These are phyloP conservation scores for Antheraea yamamai DNA, from an alignment of 2,888 invertebrate species.

Conservation along the genomic window DNA sequence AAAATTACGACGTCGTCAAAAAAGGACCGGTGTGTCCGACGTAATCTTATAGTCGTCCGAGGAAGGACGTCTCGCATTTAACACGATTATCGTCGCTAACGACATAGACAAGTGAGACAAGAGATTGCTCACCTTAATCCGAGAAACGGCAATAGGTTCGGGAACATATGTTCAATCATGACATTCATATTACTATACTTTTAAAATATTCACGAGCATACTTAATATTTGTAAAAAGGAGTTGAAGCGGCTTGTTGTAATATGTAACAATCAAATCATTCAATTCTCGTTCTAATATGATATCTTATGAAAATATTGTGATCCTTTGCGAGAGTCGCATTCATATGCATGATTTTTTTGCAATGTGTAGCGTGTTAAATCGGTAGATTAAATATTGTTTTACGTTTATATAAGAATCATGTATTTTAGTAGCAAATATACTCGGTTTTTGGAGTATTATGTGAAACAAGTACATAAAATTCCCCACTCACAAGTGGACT, in stretches of 20 bases:
- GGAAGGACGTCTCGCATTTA: conserved; percentile 35
- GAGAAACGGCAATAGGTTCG: not conserved
- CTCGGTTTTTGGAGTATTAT: too few relatives aligned
- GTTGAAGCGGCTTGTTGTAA: too few relatives aligned
- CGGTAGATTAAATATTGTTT: too few relatives aligned
- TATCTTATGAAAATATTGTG: too few relatives aligned
- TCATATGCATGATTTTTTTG: too few relatives aligned
- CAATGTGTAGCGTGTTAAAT: too few relatives aligned
- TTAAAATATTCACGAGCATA: not conserved
- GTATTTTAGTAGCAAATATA: too few relatives aligned
- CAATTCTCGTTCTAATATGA: too few relatives aligned
- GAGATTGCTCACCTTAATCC: not conserved
- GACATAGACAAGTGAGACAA: not conserved
- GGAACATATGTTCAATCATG: not conserved
- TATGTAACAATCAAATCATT: too few relatives aligned
- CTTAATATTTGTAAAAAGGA: not conserved
- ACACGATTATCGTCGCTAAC: not conserved
- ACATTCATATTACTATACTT: not conserved
- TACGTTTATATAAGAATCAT: too few relatives aligned
- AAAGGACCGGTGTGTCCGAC: conserved; percentile 26
- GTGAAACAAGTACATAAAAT: not conserved
- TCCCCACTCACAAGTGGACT: not conserved
- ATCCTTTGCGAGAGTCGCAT: too few relatives aligned
- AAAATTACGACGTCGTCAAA: conserved; percentile 44
- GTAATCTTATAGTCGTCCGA: conserved; percentile 33